Evolutionary conservation across 2,888 invertebrate species (phyloP).

Genomic region (Oligia strigilis): DNA sequence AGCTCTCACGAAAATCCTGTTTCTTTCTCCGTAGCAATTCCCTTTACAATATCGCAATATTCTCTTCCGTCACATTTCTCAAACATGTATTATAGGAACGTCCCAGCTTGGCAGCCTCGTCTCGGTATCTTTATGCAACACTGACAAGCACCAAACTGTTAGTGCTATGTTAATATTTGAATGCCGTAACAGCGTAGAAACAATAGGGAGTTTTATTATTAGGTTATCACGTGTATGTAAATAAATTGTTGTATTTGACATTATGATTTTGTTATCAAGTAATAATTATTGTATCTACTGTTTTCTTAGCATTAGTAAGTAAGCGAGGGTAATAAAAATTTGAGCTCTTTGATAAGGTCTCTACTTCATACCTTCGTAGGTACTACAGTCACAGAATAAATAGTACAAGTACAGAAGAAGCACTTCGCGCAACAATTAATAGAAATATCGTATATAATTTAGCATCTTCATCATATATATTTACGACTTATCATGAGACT

Average conservation of each 20-base stretch:
- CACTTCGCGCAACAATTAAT: too few species aligned
- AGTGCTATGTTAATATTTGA: constrained; percentile 44
- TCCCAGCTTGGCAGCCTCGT: constrained; percentile 49
- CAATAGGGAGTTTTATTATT: constrained; percentile 55
- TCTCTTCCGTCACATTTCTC: constrained; percentile 42
- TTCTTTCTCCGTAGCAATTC: neutral
- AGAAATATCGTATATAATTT: too few species aligned
- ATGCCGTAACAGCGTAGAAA: constrained; percentile 43
- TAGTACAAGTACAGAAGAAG: too few species aligned
- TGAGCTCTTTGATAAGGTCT: neutral
- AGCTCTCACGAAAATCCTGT: neutral
- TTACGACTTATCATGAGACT: neutral
- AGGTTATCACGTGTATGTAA: constrained; percentile 41
- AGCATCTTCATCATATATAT: neutral
- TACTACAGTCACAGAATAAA: neutral
- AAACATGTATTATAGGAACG: constrained; percentile 8
- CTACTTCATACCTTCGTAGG: neutral
- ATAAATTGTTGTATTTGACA: constrained; percentile 4
- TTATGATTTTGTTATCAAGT: neutral
- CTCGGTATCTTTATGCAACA: constrained; percentile 42
- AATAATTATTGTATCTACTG: neutral
- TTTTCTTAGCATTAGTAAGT: neutral
- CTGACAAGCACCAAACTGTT: constrained; percentile 28
- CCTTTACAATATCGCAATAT: neutral
- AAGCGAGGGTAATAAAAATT: neutral